These are phyloP conservation scores for Trichopoda pennipes DNA, from an alignment of 2,888 invertebrate genomes.

Conservation along the genomic window DNA sequence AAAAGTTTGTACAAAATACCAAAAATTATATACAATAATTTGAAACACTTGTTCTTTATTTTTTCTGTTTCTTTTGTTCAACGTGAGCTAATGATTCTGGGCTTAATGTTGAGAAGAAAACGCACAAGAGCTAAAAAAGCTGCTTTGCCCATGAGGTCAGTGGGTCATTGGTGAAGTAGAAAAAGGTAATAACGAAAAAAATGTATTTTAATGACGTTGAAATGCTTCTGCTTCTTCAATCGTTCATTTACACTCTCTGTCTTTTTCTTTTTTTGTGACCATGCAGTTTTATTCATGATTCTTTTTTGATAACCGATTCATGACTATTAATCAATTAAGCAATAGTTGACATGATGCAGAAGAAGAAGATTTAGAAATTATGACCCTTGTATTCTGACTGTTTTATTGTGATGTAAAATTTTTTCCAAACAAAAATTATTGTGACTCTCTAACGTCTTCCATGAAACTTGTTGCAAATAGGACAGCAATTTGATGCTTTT, in stretches of 20 bases:
- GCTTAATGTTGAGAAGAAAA: background rate
- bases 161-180: constrained; percentile 43
- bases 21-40: background rate
- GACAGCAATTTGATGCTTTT: background rate
- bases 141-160: constrained; percentile 54
- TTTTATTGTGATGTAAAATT: constrained; percentile 22
- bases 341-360: constrained; percentile 67
- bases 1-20: too few species aligned
- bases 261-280: background rate
- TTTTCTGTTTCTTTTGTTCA: background rate
- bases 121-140: constrained; percentile 11
- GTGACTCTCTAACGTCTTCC: constrained; percentile 24
- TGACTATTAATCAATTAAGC: constrained; percentile 66
- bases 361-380: constrained; percentile 32
- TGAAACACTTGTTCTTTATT: background rate
- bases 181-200: background rate
- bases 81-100: too few species aligned
- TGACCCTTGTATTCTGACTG: constrained; percentile 54
- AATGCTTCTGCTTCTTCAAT: constrained; percentile 21
- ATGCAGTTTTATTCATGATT: background rate
- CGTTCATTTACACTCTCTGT: too few species aligned
- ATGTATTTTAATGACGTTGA: constrained; percentile 34
- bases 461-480: constrained; percentile 6
- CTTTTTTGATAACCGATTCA: constrained; percentile 51
- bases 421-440: background rate